Evolutionary conservation across 2,888 invertebrate species (phyloP), one percentile per base, ranked within the genome.

Genomic region (Harpalus rufipes): DNA sequence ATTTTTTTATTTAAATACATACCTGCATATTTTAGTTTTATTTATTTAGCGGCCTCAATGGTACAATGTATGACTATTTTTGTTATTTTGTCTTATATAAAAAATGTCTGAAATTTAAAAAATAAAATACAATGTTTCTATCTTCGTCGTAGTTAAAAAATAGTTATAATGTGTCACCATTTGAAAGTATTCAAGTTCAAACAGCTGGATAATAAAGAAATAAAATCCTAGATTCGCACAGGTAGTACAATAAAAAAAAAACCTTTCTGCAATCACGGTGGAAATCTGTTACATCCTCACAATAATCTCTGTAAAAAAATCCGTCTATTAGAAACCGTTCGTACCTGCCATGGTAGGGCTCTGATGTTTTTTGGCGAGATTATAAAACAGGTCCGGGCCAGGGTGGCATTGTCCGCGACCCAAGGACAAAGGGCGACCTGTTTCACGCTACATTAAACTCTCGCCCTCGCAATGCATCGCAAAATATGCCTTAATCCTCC

Each of bases 401-500:
- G 16, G 51, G 39, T 12, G 18, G 56, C 56, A 58, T 78, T 61
- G 44, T 81, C 32, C 39, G 81, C 18, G 65, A 44, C 18, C 14
- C 21, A 41, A 63, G 65, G 81, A 65, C 63, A 65, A 81, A 61
- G 65, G 58, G 32, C 32, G 81, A 81, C 81, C 81, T 81, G 81
- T 81, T 81, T 81, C 63, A 81, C 81, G 81, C 41, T 81, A 81
- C 81, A 81, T 81, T 81, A 63, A 81, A 81, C 81, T n/a, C 65
- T 12, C 81, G 21, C 61, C 65, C 63, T 21, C 61, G 61, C 79
- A 51, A 58, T 18, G 56, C 79, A 80, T 41, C 61, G 59, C 79
- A 16, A 59, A 80, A 80, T 59, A 68, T 68, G 68, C 68, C 68
- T 44, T 74, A 74, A 74, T 74, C 72, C 72, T 51, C 44, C 41